phyloP scores from a whole-genome alignment of 2,888 invertebrate genomes.

The Drosophila mimetica region DNA sequence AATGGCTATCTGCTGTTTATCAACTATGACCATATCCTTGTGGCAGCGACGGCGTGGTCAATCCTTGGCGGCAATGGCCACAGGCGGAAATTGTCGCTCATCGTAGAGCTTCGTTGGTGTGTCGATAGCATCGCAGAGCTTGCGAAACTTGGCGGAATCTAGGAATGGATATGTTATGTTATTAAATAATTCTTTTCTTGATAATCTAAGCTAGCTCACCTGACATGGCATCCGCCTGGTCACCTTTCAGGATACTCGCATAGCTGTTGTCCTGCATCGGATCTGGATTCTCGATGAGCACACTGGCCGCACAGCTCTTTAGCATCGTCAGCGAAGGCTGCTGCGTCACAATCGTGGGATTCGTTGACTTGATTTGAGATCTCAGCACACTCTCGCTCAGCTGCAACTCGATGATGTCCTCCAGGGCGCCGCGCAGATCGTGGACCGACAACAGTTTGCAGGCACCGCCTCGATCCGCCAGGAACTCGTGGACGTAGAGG shows the following conservation, averaged over 20 bases:
- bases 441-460: slow-evolving; percentile 83
- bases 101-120: slow-evolving; percentile 83
- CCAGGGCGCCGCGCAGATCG: slow-evolving; percentile 82
- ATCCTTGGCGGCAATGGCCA: slow-evolving; percentile 81
- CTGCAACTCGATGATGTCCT: slow-evolving; percentile 83
- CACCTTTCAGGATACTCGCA: slow-evolving; percentile 95
- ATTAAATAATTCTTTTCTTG: background rate
- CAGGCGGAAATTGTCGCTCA: slow-evolving; percentile 84
- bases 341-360: slow-evolving; percentile 31
- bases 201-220: slow-evolving; percentile 85
- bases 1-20: slow-evolving; percentile 43
- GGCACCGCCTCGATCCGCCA: slow-evolving; percentile 80
- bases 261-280: slow-evolving; percentile 86
- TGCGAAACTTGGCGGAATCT: slow-evolving; percentile 84
- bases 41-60: slow-evolving; percentile 69
- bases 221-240: slow-evolving; percentile 92
- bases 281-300: slow-evolving; percentile 81
- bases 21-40: slow-evolving; percentile 51
- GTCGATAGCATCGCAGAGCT: slow-evolving; percentile 84
- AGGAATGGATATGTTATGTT: background rate
- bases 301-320: slow-evolving; percentile 73
- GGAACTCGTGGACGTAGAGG: slow-evolving; percentile 83
- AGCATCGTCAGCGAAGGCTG: slow-evolving; percentile 64
- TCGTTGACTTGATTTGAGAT: slow-evolving; percentile 50
- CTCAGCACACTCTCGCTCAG: slow-evolving; percentile 77